Evolutionary conservation across 2,797 vertebrate species (phyloP).

Genomic region (Epinephelus awoara): DNA sequence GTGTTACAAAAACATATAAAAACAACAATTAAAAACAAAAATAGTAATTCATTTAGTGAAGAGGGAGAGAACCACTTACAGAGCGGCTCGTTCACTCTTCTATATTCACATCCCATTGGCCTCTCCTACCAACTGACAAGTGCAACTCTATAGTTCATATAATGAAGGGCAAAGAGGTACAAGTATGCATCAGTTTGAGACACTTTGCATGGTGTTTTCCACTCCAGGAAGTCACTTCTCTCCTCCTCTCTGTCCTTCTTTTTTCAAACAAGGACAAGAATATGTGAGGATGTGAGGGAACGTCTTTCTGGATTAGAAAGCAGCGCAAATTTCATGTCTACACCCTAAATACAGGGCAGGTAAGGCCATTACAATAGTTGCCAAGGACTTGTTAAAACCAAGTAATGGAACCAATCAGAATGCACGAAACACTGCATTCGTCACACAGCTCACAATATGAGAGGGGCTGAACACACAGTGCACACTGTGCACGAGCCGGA

Average conservation of each 20-base stretch:
- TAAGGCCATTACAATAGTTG: slow-evolving; percentile 67
- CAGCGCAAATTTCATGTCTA: slow-evolving; percentile 54
- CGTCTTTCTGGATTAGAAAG: slow-evolving; percentile 48
- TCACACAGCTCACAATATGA: slow-evolving; percentile 84
- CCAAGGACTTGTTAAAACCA: slow-evolving; percentile 84
- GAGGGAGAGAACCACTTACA: slow-evolving; percentile 54
- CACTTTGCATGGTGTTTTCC: slow-evolving; percentile 51
- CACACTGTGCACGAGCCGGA: slow-evolving; percentile 67
- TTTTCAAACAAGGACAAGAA: background rate
- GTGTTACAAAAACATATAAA: slow-evolving; percentile 71
- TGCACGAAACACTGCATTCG: slow-evolving; percentile 73
- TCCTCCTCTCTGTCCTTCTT: slow-evolving; percentile 13
- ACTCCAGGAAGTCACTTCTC: slow-evolving; percentile 34
- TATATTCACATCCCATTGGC: slow-evolving; percentile 72
- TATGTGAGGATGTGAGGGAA: slow-evolving; percentile 3
- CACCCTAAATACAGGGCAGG: slow-evolving; percentile 62
- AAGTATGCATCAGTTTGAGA: slow-evolving; percentile 66
- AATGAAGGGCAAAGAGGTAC: slow-evolving; percentile 74
- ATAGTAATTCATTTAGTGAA: slow-evolving; percentile 69
- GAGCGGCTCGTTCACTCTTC: slow-evolving; percentile 52
- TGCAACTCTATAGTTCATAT: slow-evolving; percentile 76
- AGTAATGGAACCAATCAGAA: slow-evolving; percentile 86
- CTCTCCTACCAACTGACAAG: slow-evolving; percentile 70
- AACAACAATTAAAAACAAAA: slow-evolving; percentile 68
- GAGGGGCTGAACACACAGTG: slow-evolving; percentile 52